Conservation (phyloP, 1,140 invertebrate species). For the Grapholita molesta region DNA sequence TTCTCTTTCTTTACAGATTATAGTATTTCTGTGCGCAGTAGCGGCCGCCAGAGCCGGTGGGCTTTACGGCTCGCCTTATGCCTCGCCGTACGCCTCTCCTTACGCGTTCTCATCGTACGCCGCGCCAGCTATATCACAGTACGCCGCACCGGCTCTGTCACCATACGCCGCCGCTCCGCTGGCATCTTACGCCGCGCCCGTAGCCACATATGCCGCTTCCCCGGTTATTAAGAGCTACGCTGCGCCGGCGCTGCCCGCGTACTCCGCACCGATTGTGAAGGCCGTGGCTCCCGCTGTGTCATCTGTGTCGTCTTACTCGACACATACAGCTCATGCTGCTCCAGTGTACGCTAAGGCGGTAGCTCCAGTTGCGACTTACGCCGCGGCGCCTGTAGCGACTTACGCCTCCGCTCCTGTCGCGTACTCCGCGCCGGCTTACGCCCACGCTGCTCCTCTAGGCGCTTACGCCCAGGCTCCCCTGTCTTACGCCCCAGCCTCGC, state of each 20-base stretch:
- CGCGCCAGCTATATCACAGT: not conserved
- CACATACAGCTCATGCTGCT: constrained; percentile 53
- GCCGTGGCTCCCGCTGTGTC: constrained; percentile 57
- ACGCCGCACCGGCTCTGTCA: not conserved
- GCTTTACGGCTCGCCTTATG: constrained; percentile 37
- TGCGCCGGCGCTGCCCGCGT: constrained; percentile 35
- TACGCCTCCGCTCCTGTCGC: constrained; percentile 28
- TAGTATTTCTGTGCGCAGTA: constrained; percentile 65
- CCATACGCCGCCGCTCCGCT: not conserved
- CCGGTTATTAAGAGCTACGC: constrained; percentile 38
- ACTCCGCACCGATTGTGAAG: constrained; percentile 43
- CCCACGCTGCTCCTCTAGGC: constrained; percentile 28
- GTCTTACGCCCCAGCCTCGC: constrained; percentile 25
- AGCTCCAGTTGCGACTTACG: constrained; percentile 31
- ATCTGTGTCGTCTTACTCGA: constrained; percentile 54
- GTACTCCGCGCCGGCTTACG: constrained; percentile 24
- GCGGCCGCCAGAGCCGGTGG: constrained; percentile 52
- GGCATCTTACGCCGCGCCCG: constrained; percentile 18
- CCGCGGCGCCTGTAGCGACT: constrained; percentile 28
- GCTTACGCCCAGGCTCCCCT: constrained; percentile 34
- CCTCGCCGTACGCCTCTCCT: constrained; percentile 12
- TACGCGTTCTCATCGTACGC: constrained; percentile 25
- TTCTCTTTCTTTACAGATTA: constrained; percentile 47
- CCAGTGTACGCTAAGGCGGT: constrained; percentile 45
- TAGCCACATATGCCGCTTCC: constrained; percentile 18